These are phyloP conservation scores for Neolamprologus variostigma DNA, from an alignment of 2,113 vertebrate species.

Conservation along the genomic window DNA sequence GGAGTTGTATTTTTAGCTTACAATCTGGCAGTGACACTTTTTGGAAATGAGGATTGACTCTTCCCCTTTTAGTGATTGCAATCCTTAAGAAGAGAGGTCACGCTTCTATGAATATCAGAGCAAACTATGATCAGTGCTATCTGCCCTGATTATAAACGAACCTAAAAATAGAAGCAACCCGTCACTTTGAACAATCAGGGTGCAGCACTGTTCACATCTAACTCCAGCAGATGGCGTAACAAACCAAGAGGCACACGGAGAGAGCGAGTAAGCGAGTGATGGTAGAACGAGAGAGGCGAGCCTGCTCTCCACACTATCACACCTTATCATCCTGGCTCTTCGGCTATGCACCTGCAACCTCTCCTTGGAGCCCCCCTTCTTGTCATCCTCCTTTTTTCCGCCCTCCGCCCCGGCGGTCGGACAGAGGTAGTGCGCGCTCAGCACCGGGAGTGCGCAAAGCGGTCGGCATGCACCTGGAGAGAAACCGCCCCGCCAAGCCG, in stretches of 20 bases:
- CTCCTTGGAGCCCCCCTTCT: neutral
- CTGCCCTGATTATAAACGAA: neutral
- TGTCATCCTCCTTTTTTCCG: neutral
- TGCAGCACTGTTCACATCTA: neutral
- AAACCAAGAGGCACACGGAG: neutral
- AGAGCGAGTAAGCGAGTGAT: neutral
- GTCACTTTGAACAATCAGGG: neutral
- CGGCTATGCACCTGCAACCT: slow-evolving; percentile 36
- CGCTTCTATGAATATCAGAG: neutral
- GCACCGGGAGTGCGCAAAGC: neutral
- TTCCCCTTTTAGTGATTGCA: neutral
- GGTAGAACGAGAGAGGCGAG: neutral
- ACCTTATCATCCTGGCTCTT: neutral
- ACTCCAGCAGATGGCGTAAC: slow-evolving; percentile 44
- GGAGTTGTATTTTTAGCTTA: neutral
- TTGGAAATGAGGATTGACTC: neutral
- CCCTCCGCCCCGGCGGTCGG: neutral
- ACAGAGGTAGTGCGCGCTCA: slow-evolving; percentile 1
- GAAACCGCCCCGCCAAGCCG: neutral
- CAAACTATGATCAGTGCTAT: neutral
- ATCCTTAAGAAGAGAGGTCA: neutral
- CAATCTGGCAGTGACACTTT: neutral
- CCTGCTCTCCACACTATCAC: neutral
- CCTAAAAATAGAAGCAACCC: neutral
- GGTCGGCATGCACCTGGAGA: slow-evolving; percentile 42